Evolutionary conservation across 2,888 invertebrate genomes (phyloP), one percentile per base, ranked within the genome.

Genomic region (Dolomedes plantarius): DNA sequence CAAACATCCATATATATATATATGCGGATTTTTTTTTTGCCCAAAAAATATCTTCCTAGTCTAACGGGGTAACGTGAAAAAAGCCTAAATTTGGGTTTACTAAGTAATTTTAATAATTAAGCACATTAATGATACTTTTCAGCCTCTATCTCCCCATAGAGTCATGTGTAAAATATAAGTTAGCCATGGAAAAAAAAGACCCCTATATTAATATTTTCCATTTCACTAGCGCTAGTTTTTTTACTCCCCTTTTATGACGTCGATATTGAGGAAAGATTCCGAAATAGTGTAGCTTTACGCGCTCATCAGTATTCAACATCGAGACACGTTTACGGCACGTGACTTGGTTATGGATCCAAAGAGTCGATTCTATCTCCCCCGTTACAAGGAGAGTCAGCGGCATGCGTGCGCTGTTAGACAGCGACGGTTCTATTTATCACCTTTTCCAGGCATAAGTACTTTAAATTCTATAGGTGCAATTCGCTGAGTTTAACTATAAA

Each of bases 321-420:
- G 82, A 64, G 76, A 76, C 82, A 83, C 82, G 82, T 82, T 76
- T 82, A n/a, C 32, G 64, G 76, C 82, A 82, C 82, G 82, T 83
- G 82, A 76, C 76, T 31, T 71, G 64, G 76, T 76, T 76, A 83
- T 71, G 76, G 56, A 64, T 50, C 56, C 46, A 79, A 46, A 46
- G 9, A 6, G 41, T 46, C 41, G 41, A 46, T 46, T 46, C 41
- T 46, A 13, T 46, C 1, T 13, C 16, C 41, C 16, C 41, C 16
- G 41, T 46, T 2, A 46, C 41, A 46, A 46, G 41, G 9, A 46
- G 16, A 46, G 41, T 2, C 41, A 46, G 16, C 5, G 41, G 16
- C 6, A 46, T 46, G 41, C 41, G 16, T 46, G 41, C 41, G 41
- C 16, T 46, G 6, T 46, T 16, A 16, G 81, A 82, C 46, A 56